A percentile compares a stretch with the other conserved stretches of the same genome.
phyloP scores from a whole-genome alignment of 2,888 invertebrate genomes.

The Stramonita haemastoma region DNA sequence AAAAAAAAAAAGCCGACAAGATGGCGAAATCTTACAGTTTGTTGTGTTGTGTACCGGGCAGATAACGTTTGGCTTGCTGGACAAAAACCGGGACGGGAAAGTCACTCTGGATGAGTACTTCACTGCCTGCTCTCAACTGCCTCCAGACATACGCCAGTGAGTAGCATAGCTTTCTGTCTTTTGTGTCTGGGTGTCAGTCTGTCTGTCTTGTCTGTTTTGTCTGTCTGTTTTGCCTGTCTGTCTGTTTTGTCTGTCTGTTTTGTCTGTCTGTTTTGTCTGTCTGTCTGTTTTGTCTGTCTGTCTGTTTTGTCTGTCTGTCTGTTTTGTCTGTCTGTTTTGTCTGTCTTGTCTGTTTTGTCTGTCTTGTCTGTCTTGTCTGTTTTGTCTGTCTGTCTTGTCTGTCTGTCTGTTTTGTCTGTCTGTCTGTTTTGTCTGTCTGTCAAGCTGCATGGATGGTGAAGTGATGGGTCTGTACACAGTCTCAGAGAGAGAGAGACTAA shows the following conservation, averaged over 20 bases:
- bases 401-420: neutral
- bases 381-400: neutral
- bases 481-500: no score
- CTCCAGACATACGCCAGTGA: neutral
- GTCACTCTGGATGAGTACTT: slow-evolving; percentile 17
- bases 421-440: neutral
- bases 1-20: no score
- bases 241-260: neutral
- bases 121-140: neutral
- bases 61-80: neutral
- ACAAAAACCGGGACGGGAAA: slow-evolving; percentile 13
- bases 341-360: no score
- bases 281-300: no score
- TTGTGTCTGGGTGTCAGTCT: neutral
- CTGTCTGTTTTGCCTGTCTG: neutral
- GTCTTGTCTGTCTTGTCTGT: no score
- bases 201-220: neutral
- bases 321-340: neutral
- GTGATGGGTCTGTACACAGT: no score
- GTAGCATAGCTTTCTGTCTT: neutral
- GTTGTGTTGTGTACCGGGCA: neutral
- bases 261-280: no score
- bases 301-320: neutral
- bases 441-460: no score
- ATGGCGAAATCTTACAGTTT: no score